Base-by-base conservation (phyloP, 1,140 invertebrate genomes). In the Drosophila chauvacae region DNA sequence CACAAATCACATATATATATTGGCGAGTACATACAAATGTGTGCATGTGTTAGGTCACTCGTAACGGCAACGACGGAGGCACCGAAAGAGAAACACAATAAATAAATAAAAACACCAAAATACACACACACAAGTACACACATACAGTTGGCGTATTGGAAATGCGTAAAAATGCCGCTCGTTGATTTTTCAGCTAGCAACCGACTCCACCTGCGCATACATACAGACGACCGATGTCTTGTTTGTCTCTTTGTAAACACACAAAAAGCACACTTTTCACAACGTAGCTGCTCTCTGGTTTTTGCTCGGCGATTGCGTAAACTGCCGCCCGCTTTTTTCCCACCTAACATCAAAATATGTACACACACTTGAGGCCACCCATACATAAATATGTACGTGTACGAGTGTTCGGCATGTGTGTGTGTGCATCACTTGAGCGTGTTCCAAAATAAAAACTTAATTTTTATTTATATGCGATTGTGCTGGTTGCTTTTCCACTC, bases 101-200 rank as follows among this genome's bases (percentile, higher is more conserved):
- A 87, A 87, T 87, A 87, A 87, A 87, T 87, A 87, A 88, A 87
- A 87, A 87, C 84, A 86, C 79, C 82, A 79, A 85, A 86, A 86
- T 60, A 86, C 74, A 85, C 73, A 75, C 74, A 71, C 50, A 64
- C 65, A 64, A 60, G 64, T 23, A 60, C 50, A 64, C 44, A 60
- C 65, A 37, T 48, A 65, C 44, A 61, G 48, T 44, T 70, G 71
- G 48, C 80, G 75, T 88, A 88, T 88, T 80, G 84, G 78, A 88
- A 88, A 88, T 88, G 84, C 84, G 84, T 88, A 88, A 88, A 88
- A 88, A 88, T 90, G 84, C 84, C 84, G 84, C 84, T 87, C 84
- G 84, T 87, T 88, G 80, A 88, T 88, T 84, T 86, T 87, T 87
- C 80, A 87, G 77, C 83, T 87, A 88, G 83, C 83, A 87, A 88